Evolutionary conservation across 2,888 invertebrate genomes (phyloP), one percentile per base, ranked within the genome.

Genomic region (Ecliptopera silaceata): DNA sequence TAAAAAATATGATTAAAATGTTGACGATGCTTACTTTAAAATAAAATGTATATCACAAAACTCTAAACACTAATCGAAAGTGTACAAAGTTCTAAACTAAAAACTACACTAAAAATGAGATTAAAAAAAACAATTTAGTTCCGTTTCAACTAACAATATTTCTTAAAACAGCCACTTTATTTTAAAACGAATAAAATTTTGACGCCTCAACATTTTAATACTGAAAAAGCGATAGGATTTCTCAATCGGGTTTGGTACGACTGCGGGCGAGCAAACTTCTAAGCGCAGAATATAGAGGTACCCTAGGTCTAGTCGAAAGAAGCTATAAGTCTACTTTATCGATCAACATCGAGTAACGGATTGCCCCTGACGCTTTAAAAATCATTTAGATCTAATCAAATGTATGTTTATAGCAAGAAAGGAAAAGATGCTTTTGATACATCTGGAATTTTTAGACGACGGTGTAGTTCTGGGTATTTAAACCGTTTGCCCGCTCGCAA

Each of bases 171-270:
- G 52, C 45, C 53, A 47, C 50, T 51, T 55, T 34, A 56, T 61
- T 56, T 55, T 58, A 59, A 50, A 60, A 48, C 44, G 45, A 44
- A 60, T 58, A 51, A 55, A 61, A 38, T 52, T 60, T 44, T 42
- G 67, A 77, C 75, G 81, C 82, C 82, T 83, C 81, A 78, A 80
- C 72, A 66, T 77, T 79, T 72, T 86, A 87, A 87, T 86, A 87
- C 86, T 86, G 85, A 70, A 78, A 75, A 74, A 70, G 61, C 56
- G 53, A 46, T 57, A 45, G 15, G 45, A 51, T 52, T 56, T 50
- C 17, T 26, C 46, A 34, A 22, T 41, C 42, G 17, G 32, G 32
- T 53, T 32, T 22, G 46, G 32, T 53, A 22, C 15, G 32, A 53
- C 46, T 53, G 46, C 6, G 46, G 31, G 52, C 52, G 52, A 39